Evolutionary conservation across 2,113 vertebrate species (phyloP).

Genomic region (Apteryx mantelli): DNA sequence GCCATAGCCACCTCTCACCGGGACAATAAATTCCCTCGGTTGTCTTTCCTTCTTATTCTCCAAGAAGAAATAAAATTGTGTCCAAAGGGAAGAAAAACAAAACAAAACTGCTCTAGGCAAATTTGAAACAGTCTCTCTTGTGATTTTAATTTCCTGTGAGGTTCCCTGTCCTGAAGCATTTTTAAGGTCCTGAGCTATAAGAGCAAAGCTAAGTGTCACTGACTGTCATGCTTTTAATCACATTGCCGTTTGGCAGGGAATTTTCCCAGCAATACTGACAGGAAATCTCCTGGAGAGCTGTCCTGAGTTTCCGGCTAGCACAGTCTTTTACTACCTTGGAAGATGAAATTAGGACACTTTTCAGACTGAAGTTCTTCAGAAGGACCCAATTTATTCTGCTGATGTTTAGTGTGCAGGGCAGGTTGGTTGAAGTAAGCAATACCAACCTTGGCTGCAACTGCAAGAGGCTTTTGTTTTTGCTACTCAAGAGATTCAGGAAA

Average conservation of each 20-base stretch:
- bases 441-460: not conserved
- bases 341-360: not conserved
- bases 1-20: not conserved
- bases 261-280: not conserved
- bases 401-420: not conserved
- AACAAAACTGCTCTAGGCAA: not conserved
- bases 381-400: not conserved
- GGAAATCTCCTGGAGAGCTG: not conserved
- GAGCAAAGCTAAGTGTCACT: conserved; percentile 14
- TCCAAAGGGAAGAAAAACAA: not conserved
- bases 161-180: conserved; percentile 31
- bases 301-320: not conserved
- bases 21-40: not conserved
- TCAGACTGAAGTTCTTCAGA: not conserved
- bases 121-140: not conserved
- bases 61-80: not conserved
- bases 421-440: not conserved
- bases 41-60: not conserved
- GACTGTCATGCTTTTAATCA: conserved; percentile 23
- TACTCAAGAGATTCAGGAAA: not conserved
- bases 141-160: conserved; percentile 19
- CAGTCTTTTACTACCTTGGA: not conserved
- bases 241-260: not conserved
- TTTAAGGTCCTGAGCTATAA: conserved; percentile 6
- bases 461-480: not conserved